Conservation (phyloP, 2,113 vertebrate genomes). For the Sphyrna mokarran region DNA sequence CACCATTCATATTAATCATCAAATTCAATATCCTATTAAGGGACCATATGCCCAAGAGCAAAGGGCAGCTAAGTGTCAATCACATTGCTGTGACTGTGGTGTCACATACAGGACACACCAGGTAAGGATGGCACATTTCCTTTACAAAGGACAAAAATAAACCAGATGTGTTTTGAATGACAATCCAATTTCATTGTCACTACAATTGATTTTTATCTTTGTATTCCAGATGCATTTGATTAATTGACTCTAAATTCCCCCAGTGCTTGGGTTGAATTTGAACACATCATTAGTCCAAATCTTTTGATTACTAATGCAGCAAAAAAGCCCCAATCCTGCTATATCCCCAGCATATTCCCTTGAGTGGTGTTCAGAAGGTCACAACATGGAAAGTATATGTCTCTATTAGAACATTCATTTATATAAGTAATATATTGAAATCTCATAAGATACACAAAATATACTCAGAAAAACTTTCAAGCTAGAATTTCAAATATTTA, state of each 20-base stretch:
- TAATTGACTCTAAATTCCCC: neutral
- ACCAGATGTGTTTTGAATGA: neutral
- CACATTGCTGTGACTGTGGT: neutral
- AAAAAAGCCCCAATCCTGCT: neutral
- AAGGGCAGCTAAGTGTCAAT: neutral
- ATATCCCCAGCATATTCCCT: neutral
- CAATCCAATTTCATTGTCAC: neutral
- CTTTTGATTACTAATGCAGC: neutral
- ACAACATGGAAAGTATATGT: neutral
- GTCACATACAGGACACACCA: neutral
- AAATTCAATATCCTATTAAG: no score
- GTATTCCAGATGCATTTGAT: neutral
- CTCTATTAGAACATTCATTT: neutral
- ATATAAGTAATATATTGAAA: neutral
- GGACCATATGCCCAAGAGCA: neutral
- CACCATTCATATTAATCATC: no score
- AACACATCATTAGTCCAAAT: neutral
- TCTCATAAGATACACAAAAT: neutral
- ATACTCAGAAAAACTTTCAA: neutral
- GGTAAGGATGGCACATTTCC: neutral
- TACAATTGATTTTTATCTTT: no score
- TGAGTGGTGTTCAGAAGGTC: neutral
- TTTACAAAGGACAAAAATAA: neutral
- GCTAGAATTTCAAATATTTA: neutral
- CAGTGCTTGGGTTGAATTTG: neutral